Conservation (phyloP, 1,140 invertebrate genomes). For the Calliopsis andreniformis region DNA sequence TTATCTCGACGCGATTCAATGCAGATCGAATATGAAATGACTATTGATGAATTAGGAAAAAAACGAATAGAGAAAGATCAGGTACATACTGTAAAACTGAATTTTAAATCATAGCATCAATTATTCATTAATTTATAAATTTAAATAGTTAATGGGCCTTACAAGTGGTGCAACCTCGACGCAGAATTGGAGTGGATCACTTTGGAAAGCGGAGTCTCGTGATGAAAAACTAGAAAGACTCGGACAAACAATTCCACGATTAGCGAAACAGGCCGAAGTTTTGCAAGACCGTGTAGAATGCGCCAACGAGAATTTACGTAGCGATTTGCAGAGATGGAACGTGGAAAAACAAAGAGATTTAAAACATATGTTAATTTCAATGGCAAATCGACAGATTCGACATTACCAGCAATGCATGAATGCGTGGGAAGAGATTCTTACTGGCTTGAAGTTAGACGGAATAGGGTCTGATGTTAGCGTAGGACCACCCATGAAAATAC, state of each 20-base stretch:
- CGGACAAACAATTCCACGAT: conserved; percentile 81
- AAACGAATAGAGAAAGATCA: conserved; percentile 85
- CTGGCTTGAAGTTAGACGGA: conserved; percentile 74
- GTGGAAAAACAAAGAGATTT: conserved; percentile 86
- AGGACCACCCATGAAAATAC: conserved; percentile 66
- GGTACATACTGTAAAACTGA: conserved; percentile 70
- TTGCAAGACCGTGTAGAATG: conserved; percentile 86
- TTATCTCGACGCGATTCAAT: conserved; percentile 85
- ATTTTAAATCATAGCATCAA: not conserved
- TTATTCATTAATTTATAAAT: not conserved
- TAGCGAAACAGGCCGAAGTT: conserved; percentile 83
- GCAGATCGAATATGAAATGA: conserved; percentile 86
- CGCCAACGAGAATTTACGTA: conserved; percentile 87
- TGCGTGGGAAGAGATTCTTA: conserved; percentile 84
- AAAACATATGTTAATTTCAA: conserved; percentile 85
- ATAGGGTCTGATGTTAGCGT: conserved; percentile 66
- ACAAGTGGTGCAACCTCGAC: conserved; percentile 62
- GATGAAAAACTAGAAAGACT: conserved; percentile 84
- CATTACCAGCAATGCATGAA: conserved; percentile 86
- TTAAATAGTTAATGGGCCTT: conserved; percentile 69
- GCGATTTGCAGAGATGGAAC: conserved; percentile 88
- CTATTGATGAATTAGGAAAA: conserved; percentile 85
- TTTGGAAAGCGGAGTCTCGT: conserved; percentile 83
- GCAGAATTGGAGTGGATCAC: conserved; percentile 79
- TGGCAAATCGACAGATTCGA: conserved; percentile 87